These are phyloP conservation scores for Phania funesta DNA, from an alignment of 2,888 invertebrate genomes.

Conservation along the genomic window DNA sequence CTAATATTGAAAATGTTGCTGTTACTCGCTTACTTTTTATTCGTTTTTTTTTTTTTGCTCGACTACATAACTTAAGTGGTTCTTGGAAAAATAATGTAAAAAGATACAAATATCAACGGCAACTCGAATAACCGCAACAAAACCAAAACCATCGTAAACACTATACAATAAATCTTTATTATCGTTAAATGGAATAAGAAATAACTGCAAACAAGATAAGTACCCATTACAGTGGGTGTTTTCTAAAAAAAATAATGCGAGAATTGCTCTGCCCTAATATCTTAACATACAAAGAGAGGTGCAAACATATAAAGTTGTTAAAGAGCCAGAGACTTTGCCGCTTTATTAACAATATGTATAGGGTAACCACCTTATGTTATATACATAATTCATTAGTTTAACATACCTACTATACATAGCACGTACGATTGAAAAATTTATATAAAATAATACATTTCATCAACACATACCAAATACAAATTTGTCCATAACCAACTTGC, in stretches of 20 bases:
- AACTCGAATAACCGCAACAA: background rate
- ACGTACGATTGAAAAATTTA: background rate
- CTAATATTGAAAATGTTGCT: constrained; percentile 21
- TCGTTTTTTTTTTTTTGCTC: background rate
- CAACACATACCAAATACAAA: background rate
- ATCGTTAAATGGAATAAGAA: background rate
- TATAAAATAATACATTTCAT: background rate
- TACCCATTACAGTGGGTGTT: constrained; percentile 35
- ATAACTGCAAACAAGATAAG: background rate
- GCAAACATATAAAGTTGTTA: too few species aligned
- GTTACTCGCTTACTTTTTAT: background rate
- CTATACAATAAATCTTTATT: constrained; percentile 41
- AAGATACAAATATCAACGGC: constrained; percentile 27
- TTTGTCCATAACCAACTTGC: background rate
- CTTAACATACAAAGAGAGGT: background rate
- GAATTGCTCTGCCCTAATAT: background rate
- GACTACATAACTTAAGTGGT: constrained; percentile 25
- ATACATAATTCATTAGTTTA: background rate
- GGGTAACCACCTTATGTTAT: background rate
- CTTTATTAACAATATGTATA: background rate
- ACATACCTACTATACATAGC: background rate
- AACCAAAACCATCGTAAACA: constrained; percentile 21
- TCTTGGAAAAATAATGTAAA: constrained; percentile 44
- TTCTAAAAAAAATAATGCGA: background rate
- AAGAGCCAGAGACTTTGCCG: too few species aligned